Evolutionary conservation across 1,140 invertebrate species (phyloP), one percentile per base, ranked within the genome.

Genomic region (Anadara kagoshimensis): DNA sequence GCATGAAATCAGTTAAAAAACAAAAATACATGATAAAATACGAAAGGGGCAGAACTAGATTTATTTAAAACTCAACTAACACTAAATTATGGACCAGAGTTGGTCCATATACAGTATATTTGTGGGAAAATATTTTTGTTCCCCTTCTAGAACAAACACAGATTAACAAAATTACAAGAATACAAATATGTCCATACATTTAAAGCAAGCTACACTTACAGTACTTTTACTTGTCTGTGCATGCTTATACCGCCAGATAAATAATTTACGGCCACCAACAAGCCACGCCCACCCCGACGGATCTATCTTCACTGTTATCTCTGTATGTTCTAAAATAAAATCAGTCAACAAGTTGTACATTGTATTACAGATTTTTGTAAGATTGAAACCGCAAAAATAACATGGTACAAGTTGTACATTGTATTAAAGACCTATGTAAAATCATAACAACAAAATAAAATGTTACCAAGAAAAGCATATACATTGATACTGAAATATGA

Each of bases 161-260:
- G n/a, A 51, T 51, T 51, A 51, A 4, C 49, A 16, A 4, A 4
- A 22, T 51, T 4, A 51, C 49, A 51, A 4, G 49, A 16, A 51
- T 3, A 16, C 16, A 51, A 18, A 51, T 4, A 51, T 51, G 16
- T 2, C 10, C 20, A 7, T 36, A 2, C 7, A 36, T 36, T 7
- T 3, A 36, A 36, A 36, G 2, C 29, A 36, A 36, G 29, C n/a
- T 36, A 36, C 7, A 36, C 29, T 3, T 36, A 36, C 29, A 36
- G 2, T 36, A 36, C 29, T 36, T 36, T 36, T 36, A 36, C 29
- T 36, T 36, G 29, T 36, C 22, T 64, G 57, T 26, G 47, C 70
- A 20, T 79, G 69, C 53, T 93, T 93, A 85, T 94, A 95, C 57
- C 94, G 94, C 97, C 97, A 98, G 22, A 97, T 93, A 24, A 98